Base-by-base conservation (phyloP, 1,140 invertebrate genomes). In the Anoplophora glabripennis region DNA sequence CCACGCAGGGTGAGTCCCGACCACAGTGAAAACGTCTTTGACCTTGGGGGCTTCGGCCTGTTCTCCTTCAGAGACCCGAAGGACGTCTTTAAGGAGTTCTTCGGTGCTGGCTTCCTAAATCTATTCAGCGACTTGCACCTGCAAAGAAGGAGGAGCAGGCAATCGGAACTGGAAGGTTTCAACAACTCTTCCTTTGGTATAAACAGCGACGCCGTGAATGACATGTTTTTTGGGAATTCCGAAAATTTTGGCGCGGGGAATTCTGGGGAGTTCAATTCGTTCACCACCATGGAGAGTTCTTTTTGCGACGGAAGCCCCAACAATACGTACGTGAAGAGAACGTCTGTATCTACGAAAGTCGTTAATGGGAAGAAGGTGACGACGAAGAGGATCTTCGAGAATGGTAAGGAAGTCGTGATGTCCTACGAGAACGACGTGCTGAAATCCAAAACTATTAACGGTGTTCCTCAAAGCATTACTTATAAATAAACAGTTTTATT, bases 311-410 rank as follows among this genome's bases (percentile, higher is more conserved):
- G 66, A 9, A 59, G 74, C 12, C 74, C 79, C 36, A 78, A 78
- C 47, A 81, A 80, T 53, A 80, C 81, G 38, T 85, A 82, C 68
- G 81, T 92, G 62, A 90, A 86, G 75, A 84, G 87, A 70, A 93
- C 89, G 36, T 90, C 90, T 17, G 98, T 94, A 33, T 94, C 93
- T 12, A 98, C 95, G 37, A 87, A 92, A 72, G 89, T 93, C 73
- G 86, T 96, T 59, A 94, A 96, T 77, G 95, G 95, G 42, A 98
- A 97, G 77, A 96, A 96, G 79, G 86, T 98, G 67, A 94, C 93
- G 55, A 98, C 95, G 45, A 96, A 94, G 81, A 95, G 89, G 91
- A 86, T 96, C 41, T 82, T 83, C 65, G 95, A 98, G 76, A 94
- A 96, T 77, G 95, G 95, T 52, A 89, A 89, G 71, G 95, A 98